A percentile compares a stretch with the other conserved stretches of the same genome.
These are phyloP conservation scores for Lonchura striata DNA, from an alignment of 2,113 vertebrate species.

Conservation along the genomic window DNA sequence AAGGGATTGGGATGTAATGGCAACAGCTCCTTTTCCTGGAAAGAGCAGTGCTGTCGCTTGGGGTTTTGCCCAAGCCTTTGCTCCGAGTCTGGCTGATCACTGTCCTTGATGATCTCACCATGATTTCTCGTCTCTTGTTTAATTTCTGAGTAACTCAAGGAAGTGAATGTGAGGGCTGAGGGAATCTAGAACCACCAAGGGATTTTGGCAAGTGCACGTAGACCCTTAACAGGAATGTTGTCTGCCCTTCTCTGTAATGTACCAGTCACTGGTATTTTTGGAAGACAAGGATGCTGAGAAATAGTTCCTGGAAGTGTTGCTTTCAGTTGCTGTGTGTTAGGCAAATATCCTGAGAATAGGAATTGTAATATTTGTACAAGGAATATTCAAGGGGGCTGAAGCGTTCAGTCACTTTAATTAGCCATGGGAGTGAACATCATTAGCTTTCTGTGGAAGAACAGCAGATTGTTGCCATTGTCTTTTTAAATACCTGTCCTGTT, in stretches of 20 bases:
- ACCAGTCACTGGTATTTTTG: background rate
- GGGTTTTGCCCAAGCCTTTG: background rate
- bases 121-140: background rate
- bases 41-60: background rate
- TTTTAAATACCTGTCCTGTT: slow-evolving; percentile 33
- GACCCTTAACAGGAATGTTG: background rate
- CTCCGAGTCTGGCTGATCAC: background rate
- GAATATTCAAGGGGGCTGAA: slow-evolving; percentile 11
- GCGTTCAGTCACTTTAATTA: slow-evolving; percentile 39
- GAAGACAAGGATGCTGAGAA: background rate
- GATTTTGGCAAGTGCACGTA: background rate
- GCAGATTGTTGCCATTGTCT: slow-evolving; percentile 8
- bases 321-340: background rate
- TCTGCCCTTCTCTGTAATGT: background rate
- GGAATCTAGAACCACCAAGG: background rate
- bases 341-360: background rate
- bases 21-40: background rate
- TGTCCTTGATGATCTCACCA: background rate
- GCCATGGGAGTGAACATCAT: background rate
- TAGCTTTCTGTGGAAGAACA: background rate
- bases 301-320: background rate
- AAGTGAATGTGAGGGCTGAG: background rate
- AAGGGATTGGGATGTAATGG: background rate
- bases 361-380: background rate
- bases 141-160: background rate